Conservation (phyloP, 2,113 vertebrate species). For the Siniperca chuatsi region DNA sequence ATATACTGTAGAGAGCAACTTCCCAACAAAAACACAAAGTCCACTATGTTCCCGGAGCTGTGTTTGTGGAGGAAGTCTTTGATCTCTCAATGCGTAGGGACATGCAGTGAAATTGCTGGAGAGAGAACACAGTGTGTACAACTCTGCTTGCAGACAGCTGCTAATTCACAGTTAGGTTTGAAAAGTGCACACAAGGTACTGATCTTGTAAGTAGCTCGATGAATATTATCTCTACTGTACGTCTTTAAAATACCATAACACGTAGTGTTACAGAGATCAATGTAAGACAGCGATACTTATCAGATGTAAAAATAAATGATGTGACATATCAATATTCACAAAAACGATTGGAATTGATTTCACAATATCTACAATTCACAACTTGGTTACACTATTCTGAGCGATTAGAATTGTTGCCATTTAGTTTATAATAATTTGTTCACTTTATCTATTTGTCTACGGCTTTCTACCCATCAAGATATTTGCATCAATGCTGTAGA, state of each 20-base stretch:
- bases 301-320: slow-evolving; percentile 77
- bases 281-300: slow-evolving; percentile 73
- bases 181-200: slow-evolving; percentile 79
- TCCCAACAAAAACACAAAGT: slow-evolving; percentile 67
- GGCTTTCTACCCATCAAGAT: slow-evolving; percentile 69
- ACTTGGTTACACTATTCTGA: slow-evolving; percentile 74
- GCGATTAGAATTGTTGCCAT: slow-evolving; percentile 68
- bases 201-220: slow-evolving; percentile 69
- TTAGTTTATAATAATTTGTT: slow-evolving; percentile 69
- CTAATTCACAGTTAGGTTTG: slow-evolving; percentile 81
- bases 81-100: slow-evolving; percentile 71
- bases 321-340: slow-evolving; percentile 79
- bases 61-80: slow-evolving; percentile 72
- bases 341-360: slow-evolving; percentile 75
- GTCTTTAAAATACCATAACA: slow-evolving; percentile 69
- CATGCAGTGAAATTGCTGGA: slow-evolving; percentile 80
- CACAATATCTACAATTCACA: slow-evolving; percentile 85
- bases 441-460: slow-evolving; percentile 72
- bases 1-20: slow-evolving; percentile 66
- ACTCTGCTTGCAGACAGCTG: slow-evolving; percentile 75
- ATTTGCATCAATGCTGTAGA: slow-evolving; percentile 76
- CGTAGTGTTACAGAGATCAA: slow-evolving; percentile 73
- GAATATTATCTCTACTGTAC: slow-evolving; percentile 66
- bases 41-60: slow-evolving; percentile 58
- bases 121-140: slow-evolving; percentile 77